These are phyloP conservation scores for Epinotia brunnichana DNA, from an alignment of 2,888 invertebrate species.

Conservation along the genomic window DNA sequence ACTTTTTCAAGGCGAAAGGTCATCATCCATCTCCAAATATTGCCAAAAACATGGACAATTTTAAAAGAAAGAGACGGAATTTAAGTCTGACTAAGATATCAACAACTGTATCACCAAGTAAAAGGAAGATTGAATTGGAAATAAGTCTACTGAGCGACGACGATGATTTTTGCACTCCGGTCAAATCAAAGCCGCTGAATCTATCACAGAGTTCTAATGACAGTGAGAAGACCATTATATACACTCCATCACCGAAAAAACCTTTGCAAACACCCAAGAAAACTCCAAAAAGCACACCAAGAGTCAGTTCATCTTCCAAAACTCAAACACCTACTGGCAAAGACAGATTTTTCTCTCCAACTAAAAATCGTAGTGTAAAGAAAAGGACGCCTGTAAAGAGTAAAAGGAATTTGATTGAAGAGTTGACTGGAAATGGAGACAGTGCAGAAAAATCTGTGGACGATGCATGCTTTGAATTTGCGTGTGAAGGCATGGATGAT, in stretches of 20 bases:
- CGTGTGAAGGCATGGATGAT: slow-evolving; percentile 63
- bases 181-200: slow-evolving; percentile 17
- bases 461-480: slow-evolving; percentile 49
- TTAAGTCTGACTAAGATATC: slow-evolving; percentile 53
- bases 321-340: slow-evolving; percentile 50
- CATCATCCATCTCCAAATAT: slow-evolving; percentile 32
- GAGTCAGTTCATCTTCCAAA: slow-evolving; percentile 46
- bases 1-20: slow-evolving; percentile 55
- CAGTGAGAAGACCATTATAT: slow-evolving; percentile 51
- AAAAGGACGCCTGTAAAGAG: slow-evolving; percentile 55
- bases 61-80: slow-evolving; percentile 53
- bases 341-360: slow-evolving; percentile 67
- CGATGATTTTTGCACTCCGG: slow-evolving; percentile 41
- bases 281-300: slow-evolving; percentile 45
- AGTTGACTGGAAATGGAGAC: slow-evolving; percentile 22
- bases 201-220: slow-evolving; percentile 32
- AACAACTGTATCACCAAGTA: slow-evolving; percentile 50
- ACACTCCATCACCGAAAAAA: slow-evolving; percentile 51
- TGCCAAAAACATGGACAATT: slow-evolving; percentile 46
- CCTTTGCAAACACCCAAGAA: slow-evolving; percentile 46
- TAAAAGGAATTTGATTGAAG: slow-evolving; percentile 58
- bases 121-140: slow-evolving; percentile 48
- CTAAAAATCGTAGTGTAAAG: slow-evolving; percentile 60
- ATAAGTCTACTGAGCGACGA: slow-evolving; percentile 63
- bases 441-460: slow-evolving; percentile 33